These are phyloP conservation scores for Palythoa heliodiscus DNA, from an alignment of 92 coral and sea anemone species.

Conservation along the genomic window DNA sequence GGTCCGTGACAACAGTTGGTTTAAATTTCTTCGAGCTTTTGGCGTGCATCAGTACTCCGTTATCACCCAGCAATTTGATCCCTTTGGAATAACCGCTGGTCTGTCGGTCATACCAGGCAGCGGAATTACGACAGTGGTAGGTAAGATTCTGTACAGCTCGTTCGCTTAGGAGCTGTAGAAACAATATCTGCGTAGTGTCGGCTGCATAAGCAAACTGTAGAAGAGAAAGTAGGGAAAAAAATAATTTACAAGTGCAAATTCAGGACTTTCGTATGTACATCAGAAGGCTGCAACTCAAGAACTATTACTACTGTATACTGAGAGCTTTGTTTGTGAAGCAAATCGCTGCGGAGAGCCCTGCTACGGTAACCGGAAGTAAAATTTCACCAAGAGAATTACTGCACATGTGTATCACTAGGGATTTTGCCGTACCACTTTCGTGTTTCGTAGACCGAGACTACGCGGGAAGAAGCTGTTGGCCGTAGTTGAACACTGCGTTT, in stretches of 20 bases:
- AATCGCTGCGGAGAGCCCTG: no score
- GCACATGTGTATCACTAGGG: no score
- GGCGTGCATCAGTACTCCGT: constrained; percentile 91
- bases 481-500: no score
- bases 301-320: neutral
- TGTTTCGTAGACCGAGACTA: no score
- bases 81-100: constrained; percentile 64
- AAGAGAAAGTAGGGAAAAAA: neutral
- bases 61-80: constrained; percentile 83
- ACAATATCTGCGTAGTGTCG: constrained; percentile 79
- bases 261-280: neutral
- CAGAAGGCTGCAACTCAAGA: neutral
- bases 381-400: no score
- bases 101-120: constrained; percentile 84
- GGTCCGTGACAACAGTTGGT: constrained; percentile 81
- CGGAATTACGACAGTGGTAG: constrained; percentile 95
- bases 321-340: no score
- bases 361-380: no score
- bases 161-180: constrained; percentile 86
- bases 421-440: no score
- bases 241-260: neutral
- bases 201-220: constrained; percentile 73
- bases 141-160: constrained; percentile 86
- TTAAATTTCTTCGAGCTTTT: constrained; percentile 82
- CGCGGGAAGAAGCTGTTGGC: no score